A percentile compares a stretch with the other conserved stretches of the same genome.
phyloP scores from a whole-genome alignment of 2,888 invertebrate genomes.

The Amiota minor region DNA sequence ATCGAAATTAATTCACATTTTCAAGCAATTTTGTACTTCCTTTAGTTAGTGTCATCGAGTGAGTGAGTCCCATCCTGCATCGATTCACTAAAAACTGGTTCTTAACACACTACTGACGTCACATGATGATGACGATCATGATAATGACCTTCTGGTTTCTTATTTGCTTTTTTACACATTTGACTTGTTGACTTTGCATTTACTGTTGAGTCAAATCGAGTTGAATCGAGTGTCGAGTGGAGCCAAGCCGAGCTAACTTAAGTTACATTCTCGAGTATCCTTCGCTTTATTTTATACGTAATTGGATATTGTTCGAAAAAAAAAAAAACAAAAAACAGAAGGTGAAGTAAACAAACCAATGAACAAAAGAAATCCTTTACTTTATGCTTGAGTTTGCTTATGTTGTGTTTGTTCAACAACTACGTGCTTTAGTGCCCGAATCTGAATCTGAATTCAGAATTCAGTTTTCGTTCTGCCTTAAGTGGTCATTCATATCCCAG shows the following conservation, averaged over 20 bases:
- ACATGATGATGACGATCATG: neutral
- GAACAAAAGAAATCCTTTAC: slow-evolving; percentile 1
- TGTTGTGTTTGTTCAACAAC: neutral
- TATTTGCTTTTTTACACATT: neutral
- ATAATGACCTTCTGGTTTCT: no score
- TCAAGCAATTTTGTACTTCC: slow-evolving; percentile 1
- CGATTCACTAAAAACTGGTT: no score
- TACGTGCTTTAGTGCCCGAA: slow-evolving; percentile 14
- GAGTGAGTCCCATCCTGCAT: no score
- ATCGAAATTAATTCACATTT: slow-evolving; percentile 2
- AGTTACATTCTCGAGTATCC: slow-evolving; percentile 20
- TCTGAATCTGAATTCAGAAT: neutral
- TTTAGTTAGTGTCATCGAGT: neutral
- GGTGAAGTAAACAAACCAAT: neutral
- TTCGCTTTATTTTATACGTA: slow-evolving; percentile 2
- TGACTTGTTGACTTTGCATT: slow-evolving; percentile 10
- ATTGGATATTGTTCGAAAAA: slow-evolving; percentile 18
- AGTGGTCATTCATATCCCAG: neutral
- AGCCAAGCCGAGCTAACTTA: neutral
- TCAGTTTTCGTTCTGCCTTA: neutral
- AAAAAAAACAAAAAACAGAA: slow-evolving; percentile 10
- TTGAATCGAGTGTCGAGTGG: neutral
- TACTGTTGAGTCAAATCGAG: neutral
- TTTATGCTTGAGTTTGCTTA: neutral
- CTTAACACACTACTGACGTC: neutral